These are phyloP conservation scores for Apis mellifera DNA, from an alignment of 1,140 invertebrate genomes.

Conservation along the genomic window DNA sequence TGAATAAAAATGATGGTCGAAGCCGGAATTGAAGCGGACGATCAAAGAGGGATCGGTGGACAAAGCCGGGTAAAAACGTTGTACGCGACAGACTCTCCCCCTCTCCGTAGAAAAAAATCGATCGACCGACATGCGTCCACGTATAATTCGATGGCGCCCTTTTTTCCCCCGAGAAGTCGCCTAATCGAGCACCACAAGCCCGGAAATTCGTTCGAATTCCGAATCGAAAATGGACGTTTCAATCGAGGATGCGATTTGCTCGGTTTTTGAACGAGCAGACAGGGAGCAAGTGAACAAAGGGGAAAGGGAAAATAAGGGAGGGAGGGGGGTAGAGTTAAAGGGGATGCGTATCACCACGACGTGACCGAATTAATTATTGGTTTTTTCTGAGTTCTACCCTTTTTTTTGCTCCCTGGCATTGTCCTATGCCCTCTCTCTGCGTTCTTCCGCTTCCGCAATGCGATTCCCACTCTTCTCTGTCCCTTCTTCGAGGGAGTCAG, in stretches of 20 bases:
- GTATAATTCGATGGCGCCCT: constrained; percentile 6
- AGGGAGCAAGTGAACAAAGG: constrained; percentile 31
- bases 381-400: constrained; percentile 40
- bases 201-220: neutral
- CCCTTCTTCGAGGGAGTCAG: neutral
- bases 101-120: neutral
- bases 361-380: constrained; percentile 67
- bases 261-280: constrained; percentile 12
- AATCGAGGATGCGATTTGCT: constrained; percentile 16
- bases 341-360: constrained; percentile 40
- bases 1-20: constrained; percentile 33
- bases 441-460: constrained; percentile 36
- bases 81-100: neutral
- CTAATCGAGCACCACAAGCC: neutral
- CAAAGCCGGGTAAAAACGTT: neutral
- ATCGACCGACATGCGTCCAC: neutral
- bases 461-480: neutral
- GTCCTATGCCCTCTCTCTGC: neutral
- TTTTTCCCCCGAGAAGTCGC: too few species aligned
- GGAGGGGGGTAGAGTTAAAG: constrained; percentile 1
- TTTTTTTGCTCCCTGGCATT: constrained; percentile 36
- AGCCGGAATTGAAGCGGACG: constrained; percentile 15
- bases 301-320: constrained; percentile 30
- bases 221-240: constrained; percentile 7
- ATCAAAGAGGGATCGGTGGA: constrained; percentile 24